Evolutionary conservation across 1,140 invertebrate species (phyloP).

Genomic region (Leptopilina clavipes): DNA sequence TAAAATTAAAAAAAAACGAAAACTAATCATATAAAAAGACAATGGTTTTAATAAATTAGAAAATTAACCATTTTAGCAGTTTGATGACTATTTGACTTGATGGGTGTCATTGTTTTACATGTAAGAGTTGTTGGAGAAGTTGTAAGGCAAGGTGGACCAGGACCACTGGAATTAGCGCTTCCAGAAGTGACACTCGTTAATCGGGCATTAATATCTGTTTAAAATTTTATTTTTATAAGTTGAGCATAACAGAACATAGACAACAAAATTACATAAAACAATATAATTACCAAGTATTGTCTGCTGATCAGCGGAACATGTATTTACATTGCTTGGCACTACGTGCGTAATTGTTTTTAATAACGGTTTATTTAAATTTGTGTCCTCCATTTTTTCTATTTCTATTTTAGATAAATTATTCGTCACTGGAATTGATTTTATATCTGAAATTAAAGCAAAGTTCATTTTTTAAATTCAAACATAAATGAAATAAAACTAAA

Average conservation of each 20-base stretch:
- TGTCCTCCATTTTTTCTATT: slow-evolving; percentile 40
- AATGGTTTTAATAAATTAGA: neutral
- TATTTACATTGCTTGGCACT: slow-evolving; percentile 46
- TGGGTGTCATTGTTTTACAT: slow-evolving; percentile 59
- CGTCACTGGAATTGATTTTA: slow-evolving; percentile 49
- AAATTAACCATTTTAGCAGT: slow-evolving; percentile 61
- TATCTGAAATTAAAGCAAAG: slow-evolving; percentile 44
- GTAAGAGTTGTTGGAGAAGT: slow-evolving; percentile 49
- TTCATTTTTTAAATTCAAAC: neutral
- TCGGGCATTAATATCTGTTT: slow-evolving; percentile 8
- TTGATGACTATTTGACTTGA: slow-evolving; percentile 60
- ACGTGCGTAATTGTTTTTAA: slow-evolving; percentile 39
- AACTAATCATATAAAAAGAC: neutral
- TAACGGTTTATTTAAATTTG: slow-evolving; percentile 40
- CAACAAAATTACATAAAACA: too few species aligned
- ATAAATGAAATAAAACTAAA: too few species aligned
- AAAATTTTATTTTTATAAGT: neutral
- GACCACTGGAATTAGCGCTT: slow-evolving; percentile 59
- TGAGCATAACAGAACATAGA: neutral
- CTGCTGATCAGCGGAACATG: slow-evolving; percentile 17
- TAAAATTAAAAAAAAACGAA: slow-evolving; percentile 16
- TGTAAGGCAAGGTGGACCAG: slow-evolving; percentile 58
- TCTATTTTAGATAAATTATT: slow-evolving; percentile 49
- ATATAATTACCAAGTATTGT: slow-evolving; percentile 48
- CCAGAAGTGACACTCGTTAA: neutral